Evolutionary conservation across 1,140 invertebrate genomes (phyloP).

Genomic region (Zaprionus gabonicus): DNA sequence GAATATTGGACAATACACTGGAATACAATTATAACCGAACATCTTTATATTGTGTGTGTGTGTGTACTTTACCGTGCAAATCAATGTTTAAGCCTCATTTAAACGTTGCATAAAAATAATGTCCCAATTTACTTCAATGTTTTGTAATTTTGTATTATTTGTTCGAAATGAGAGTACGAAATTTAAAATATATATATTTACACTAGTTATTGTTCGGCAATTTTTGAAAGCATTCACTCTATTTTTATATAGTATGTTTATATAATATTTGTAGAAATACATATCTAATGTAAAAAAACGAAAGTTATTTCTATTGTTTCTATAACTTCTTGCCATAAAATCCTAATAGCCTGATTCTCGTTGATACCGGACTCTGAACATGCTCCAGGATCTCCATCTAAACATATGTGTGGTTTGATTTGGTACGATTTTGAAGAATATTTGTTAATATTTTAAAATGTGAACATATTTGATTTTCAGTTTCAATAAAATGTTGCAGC

Average conservation of each 20-base stretch:
- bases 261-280: conserved; percentile 10
- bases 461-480: conserved; percentile 43
- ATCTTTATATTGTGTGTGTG: conserved; percentile 15
- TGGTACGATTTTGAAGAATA: conserved; percentile 41
- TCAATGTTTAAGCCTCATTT: conserved; percentile 1
- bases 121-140: conserved; percentile 2
- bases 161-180: conserved; percentile 22
- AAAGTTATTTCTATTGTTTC: conserved; percentile 32
- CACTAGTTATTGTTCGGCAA: conserved; percentile 58
- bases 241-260: conserved; percentile 15
- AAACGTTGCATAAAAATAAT: conserved; percentile 20
- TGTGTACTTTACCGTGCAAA: conserved; percentile 25
- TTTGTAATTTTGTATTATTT: conserved; percentile 22
- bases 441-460: conserved; percentile 39
- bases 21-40: conserved; percentile 32
- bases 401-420: conserved; percentile 33
- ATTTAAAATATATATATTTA: conserved; percentile 63
- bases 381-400: conserved; percentile 84
- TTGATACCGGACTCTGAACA: conserved; percentile 84
- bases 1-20: conserved; percentile 33
- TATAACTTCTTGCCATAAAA: conserved; percentile 83
- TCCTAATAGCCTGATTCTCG: conserved; percentile 83
- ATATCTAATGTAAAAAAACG: conserved; percentile 33
- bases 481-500: conserved; percentile 55
- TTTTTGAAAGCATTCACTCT: conserved; percentile 49